Evolutionary conservation across 2,113 vertebrate species (phyloP).

Genomic region (Lepus americanus): DNA sequence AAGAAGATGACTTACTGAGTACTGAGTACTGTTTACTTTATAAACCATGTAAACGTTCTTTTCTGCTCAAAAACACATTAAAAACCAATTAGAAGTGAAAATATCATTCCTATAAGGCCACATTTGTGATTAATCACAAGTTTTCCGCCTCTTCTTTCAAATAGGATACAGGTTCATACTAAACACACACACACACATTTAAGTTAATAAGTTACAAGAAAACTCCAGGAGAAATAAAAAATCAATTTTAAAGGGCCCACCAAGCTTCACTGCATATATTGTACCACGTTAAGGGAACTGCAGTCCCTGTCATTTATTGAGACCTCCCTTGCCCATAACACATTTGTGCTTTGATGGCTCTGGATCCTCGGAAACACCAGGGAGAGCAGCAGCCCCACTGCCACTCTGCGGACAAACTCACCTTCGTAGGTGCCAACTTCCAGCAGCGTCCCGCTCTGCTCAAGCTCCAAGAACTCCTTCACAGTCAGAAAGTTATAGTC

Average conservation of each 20-base stretch:
- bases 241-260: background rate
- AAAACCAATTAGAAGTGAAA: background rate
- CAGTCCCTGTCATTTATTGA: background rate
- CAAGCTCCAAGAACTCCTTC: conserved; percentile 95
- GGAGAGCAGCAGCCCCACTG: rapidly evolving
- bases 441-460: conserved; percentile 96
- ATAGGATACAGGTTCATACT: background rate
- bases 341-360: background rate
- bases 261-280: background rate
- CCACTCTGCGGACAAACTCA: conserved; percentile 78
- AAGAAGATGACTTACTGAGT: background rate
- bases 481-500: conserved; percentile 98
- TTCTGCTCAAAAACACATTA: background rate
- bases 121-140: background rate
- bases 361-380: too few relatives aligned
- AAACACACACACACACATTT: background rate
- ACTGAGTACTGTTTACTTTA: background rate
- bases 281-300: background rate
- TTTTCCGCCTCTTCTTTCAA: background rate
- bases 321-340: too few relatives aligned
- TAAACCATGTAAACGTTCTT: background rate
- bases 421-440: conserved; percentile 99
- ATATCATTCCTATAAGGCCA: background rate
- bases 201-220: background rate
- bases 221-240: background rate